These are phyloP conservation scores for Prinia subflava DNA, from an alignment of 2,113 vertebrate genomes.

Conservation along the genomic window DNA sequence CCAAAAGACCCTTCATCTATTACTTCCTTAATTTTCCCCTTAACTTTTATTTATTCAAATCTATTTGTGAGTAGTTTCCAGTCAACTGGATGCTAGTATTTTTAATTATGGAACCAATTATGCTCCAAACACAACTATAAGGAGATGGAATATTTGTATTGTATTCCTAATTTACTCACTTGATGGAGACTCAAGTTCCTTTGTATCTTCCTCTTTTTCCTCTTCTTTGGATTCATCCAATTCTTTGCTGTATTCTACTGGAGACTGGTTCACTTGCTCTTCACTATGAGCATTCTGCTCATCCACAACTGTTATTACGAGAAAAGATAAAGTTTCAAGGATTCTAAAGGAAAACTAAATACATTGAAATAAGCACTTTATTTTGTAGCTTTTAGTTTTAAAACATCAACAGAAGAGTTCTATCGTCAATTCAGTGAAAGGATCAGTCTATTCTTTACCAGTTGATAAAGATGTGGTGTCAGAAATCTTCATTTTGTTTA, in stretches of 20 bases:
- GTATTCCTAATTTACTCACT: slow-evolving; percentile 67
- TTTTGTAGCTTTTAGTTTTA: not conserved
- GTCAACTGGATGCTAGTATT: not conserved
- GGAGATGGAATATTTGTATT: not conserved
- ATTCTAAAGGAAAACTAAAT: not conserved
- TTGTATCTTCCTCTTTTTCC: slow-evolving; percentile 89
- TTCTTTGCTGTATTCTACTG: slow-evolving; percentile 82
- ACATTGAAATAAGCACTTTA: not conserved
- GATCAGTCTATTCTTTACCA: not conserved
- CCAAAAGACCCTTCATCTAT: not conserved
- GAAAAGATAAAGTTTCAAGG: not conserved
- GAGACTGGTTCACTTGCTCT: slow-evolving; percentile 78
- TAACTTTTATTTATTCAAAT: not conserved
- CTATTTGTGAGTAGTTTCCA: not conserved
- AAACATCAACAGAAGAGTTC: not conserved
- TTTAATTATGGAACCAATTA: not conserved
- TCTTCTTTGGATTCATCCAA: slow-evolving; percentile 87
- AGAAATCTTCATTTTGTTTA: not conserved
- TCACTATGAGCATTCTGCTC: slow-evolving; percentile 87
- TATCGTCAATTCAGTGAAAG: not conserved
- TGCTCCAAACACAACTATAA: not conserved
- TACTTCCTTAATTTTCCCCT: not conserved
- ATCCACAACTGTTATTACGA: slow-evolving; percentile 82
- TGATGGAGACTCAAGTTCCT: slow-evolving; percentile 77
- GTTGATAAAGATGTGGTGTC: not conserved